Evolutionary conservation across 2,113 vertebrate genomes (phyloP).

Genomic region (Corythornis madagascariensis): DNA sequence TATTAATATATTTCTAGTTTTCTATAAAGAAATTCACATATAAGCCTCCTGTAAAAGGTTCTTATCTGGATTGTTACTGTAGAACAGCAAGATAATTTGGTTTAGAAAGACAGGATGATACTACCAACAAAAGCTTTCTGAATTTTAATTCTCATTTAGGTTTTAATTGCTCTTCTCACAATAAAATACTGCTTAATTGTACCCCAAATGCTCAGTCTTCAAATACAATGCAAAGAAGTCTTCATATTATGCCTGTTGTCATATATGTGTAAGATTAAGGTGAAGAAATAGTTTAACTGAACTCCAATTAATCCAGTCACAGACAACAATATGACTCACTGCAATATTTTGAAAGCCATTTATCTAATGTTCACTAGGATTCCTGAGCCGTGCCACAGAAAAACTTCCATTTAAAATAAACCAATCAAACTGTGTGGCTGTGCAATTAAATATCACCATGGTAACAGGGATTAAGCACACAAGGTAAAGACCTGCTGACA

Average conservation of each 20-base stretch:
- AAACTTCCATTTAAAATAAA: conserved; percentile 61
- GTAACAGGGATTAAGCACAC: conserved; percentile 48
- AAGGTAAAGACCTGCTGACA: conserved; percentile 43
- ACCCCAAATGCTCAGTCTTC: background rate
- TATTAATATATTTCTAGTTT: background rate
- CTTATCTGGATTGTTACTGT: background rate
- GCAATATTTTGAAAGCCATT: conserved; percentile 36
- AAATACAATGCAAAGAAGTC: background rate
- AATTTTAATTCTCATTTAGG: conserved; percentile 2
- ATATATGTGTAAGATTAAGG: background rate
- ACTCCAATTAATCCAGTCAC: conserved; percentile 9
- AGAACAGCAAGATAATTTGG: background rate
- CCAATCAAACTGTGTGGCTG: conserved; percentile 38
- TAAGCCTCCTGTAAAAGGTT: background rate
- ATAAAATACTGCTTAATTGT: conserved; percentile 8
- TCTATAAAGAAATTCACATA: background rate
- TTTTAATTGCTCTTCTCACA: conserved; percentile 13
- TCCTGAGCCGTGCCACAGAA: background rate
- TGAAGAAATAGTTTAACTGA: background rate
- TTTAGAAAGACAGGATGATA: background rate
- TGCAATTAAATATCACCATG: conserved; percentile 47
- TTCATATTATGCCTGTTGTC: background rate
- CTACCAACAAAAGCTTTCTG: background rate
- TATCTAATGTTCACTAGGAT: background rate
- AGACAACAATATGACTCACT: conserved; percentile 1